Conservation (phyloP, 2,113 vertebrate genomes). For the Bos indicus region DNA sequence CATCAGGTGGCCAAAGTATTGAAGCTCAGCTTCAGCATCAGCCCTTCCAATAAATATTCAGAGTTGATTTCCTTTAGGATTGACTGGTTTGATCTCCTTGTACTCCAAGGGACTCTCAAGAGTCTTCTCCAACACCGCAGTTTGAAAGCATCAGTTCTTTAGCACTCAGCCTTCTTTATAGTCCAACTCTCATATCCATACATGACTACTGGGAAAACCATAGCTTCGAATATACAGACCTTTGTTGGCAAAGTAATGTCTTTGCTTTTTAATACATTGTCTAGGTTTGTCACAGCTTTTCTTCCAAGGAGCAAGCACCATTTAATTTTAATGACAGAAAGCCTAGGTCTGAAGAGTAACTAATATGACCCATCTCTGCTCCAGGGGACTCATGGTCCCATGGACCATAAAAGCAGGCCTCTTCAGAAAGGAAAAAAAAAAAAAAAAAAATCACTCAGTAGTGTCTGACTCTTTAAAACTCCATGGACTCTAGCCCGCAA, state of each 20-base stretch:
- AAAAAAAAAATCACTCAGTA: not conserved
- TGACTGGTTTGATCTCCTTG: not conserved
- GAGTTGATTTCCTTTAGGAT: not conserved
- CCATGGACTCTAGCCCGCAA: rapidly evolving
- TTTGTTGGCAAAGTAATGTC: not conserved
- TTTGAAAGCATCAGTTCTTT: not conserved
- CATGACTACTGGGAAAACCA: not conserved
- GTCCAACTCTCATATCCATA: not conserved
- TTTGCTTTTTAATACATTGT: not conserved
- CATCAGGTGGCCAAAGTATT: not conserved
- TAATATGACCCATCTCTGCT: not conserved
- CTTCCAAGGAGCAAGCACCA: not conserved
- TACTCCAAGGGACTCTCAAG: not conserved
- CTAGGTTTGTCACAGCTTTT: not conserved
- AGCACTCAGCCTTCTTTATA: not conserved
- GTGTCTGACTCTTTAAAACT: not conserved
- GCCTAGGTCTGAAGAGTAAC: not conserved
- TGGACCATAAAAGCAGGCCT: not conserved
- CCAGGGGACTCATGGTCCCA: not conserved
- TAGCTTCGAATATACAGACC: not conserved
- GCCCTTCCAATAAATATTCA: not conserved
- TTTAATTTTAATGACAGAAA: not conserved
- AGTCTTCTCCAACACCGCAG: not conserved
- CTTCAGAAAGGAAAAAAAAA: not conserved
- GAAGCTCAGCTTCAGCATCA: not conserved